A percentile compares a stretch with the other conserved stretches of the same genome.
These are phyloP conservation scores for Corydoras sp. DNA, from an alignment of 2,113 vertebrate species.

Conservation along the genomic window DNA sequence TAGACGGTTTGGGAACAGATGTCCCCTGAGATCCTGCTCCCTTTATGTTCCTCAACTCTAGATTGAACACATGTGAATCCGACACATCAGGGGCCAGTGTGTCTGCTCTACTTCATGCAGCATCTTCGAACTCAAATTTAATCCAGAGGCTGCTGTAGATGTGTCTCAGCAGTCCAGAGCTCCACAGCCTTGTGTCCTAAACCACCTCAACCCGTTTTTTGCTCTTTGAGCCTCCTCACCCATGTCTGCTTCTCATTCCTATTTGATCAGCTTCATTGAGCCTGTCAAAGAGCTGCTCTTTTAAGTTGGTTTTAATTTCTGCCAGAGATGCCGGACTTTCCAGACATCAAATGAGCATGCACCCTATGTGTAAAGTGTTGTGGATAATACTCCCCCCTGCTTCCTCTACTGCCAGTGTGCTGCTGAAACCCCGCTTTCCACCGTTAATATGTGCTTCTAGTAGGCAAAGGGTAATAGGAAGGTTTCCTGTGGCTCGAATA, in stretches of 20 bases:
- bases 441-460: too few species aligned
- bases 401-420: too few species aligned
- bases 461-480: too few species aligned
- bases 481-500: too few species aligned
- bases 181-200: conserved; percentile 22
- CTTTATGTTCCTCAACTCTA: conserved; percentile 11
- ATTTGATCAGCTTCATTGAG: conserved; percentile 33
- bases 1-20: conserved; percentile 12
- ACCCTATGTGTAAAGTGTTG: conserved; percentile 8
- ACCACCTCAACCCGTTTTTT: conserved; percentile 3
- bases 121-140: conserved; percentile 34
- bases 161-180: conserved; percentile 1
- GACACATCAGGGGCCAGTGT: conserved; percentile 27
- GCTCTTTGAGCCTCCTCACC: background rate
- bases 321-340: conserved; percentile 24
- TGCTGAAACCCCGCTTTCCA: too few species aligned
- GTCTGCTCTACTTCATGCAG: conserved; percentile 40
- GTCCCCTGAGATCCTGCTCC: conserved; percentile 4
- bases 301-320: conserved; percentile 46
- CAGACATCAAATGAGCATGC: conserved; percentile 37
- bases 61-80: conserved; percentile 9
- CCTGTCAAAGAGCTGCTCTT: conserved; percentile 42
- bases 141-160: conserved; percentile 32
- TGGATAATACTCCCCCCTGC: background rate
- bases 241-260: conserved; percentile 42